Base-by-base conservation (phyloP, 2,888 invertebrate species). In the Ochlodes sylvanus region DNA sequence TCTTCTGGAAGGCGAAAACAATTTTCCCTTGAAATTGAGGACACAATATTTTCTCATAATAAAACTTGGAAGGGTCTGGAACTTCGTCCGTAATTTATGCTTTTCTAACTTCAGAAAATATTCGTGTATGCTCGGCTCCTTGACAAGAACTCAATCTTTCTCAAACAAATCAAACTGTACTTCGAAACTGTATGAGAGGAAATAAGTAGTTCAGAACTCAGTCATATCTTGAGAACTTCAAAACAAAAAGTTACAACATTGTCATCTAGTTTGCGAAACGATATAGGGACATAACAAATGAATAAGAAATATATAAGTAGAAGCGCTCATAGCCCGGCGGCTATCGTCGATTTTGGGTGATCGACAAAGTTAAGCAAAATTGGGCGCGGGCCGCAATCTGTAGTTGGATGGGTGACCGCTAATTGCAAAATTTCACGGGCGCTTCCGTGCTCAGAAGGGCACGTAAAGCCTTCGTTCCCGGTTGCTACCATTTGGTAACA, bases 1-100 rank as follows among this genome's bases (percentile, higher is more conserved):
- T 63, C 32, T 41, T 63, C 21, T 63, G 63, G 44, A 63, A 63
- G 14, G 41, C 44, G 44, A 42, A 52, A 52, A 54, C 41, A 44
- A 60, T 27, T 68, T 69, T 71, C 67, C 58, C 34, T 61, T 58
- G 38, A 44, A 32, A 68, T 71, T 73, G 72, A 69, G 58, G 64
- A 68, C 42, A 68, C 70, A 69, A 75, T 80, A 79, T 79, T 79
- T 79, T 76, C 79, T 82, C 78, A 77, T 78, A 76, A 80, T 81
- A 81, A 82, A 81, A 81, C 77, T 83, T 81, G 70, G 72, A 73
- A 75, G 72, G 76, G 73, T 71, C 71, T 70, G 63, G 71, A 77
- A 78, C 76, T 79, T 80, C 78, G 78, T 78, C 81, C 77, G 81
- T 84, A 81, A 85, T 87, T 87, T 86, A 88, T 86, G 80, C 76